These are phyloP conservation scores for Zele albiditarsus DNA, from an alignment of 2,888 invertebrate species.

Conservation along the genomic window DNA sequence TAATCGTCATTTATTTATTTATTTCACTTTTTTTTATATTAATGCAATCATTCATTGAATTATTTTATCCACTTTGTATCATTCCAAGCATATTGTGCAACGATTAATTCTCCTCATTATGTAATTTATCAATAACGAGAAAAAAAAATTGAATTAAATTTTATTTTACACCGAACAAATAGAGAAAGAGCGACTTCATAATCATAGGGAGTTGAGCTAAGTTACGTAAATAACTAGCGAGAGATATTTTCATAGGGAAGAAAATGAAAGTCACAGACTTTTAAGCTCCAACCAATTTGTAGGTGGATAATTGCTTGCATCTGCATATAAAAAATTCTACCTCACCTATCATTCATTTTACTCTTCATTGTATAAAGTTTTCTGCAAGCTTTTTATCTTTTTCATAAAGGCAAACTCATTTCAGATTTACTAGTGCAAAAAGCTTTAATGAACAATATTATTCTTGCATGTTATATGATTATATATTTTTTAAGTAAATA, in stretches of 20 bases:
- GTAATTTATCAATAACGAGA: not conserved
- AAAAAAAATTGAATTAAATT: not conserved
- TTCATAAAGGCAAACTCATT: not conserved
- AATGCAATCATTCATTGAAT: not conserved
- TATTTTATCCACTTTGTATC: not conserved
- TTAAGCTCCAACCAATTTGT: not conserved
- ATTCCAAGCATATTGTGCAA: not conserved
- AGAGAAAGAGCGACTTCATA: too few relatives aligned
- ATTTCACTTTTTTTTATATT: constrained; percentile 49
- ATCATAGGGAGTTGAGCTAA: too few relatives aligned
- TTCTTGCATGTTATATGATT: not conserved
- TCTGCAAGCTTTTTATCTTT: not conserved
- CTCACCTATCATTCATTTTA: not conserved
- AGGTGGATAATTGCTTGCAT: not conserved
- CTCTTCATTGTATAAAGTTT: not conserved
- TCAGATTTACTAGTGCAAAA: not conserved
- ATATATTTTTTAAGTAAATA: not conserved
- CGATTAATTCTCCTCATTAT: not conserved
- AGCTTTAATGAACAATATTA: not conserved
- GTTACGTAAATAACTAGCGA: too few relatives aligned
- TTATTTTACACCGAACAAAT: too few relatives aligned
- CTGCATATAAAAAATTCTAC: not conserved
- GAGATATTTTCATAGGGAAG: not conserved
- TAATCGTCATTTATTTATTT: constrained; percentile 11
- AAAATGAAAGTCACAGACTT: not conserved